phyloP scores from a whole-genome alignment of 2,113 vertebrate genomes.

The Alligator sinensis region DNA sequence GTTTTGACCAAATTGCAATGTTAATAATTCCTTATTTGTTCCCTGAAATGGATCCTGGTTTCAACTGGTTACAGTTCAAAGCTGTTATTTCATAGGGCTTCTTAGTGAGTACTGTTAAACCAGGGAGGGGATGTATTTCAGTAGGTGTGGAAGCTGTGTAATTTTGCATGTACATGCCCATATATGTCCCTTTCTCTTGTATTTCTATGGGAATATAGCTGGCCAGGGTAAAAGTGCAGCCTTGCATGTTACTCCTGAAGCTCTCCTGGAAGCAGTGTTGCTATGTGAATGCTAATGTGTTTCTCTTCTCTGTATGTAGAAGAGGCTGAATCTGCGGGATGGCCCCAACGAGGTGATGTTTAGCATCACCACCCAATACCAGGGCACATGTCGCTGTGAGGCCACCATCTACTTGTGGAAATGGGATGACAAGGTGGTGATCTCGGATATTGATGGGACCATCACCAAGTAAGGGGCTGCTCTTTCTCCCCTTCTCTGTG shows the following conservation, averaged over 20 bases:
- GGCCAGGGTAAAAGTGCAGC: no score
- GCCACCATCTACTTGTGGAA: conserved; percentile 95
- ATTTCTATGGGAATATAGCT: no score
- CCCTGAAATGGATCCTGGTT: background rate
- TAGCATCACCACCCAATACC: conserved; percentile 95
- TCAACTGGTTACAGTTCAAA: background rate
- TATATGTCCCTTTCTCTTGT: no score
- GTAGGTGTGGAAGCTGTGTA: background rate
- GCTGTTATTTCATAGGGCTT: background rate
- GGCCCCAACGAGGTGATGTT: conserved; percentile 92
- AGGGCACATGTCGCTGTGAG: conserved; percentile 94
- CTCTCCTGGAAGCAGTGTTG: background rate
- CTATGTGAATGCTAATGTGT: no score
- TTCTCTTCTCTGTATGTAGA: conserved; percentile 67
- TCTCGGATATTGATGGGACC: conserved; percentile 96
- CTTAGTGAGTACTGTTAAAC: background rate
- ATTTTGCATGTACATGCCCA: no score
- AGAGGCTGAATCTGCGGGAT: conserved; percentile 86
- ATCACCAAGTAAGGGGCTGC: conserved; percentile 90
- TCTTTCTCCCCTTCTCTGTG: background rate
- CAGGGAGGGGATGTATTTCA: background rate
- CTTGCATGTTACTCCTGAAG: background rate
- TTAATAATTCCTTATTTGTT: background rate
- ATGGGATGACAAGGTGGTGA: conserved; percentile 92
- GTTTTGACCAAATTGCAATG: background rate